A percentile compares a stretch with the other conserved stretches of the same genome.
These are phyloP conservation scores for Carettochelys insculpta DNA, from an alignment of 2,113 vertebrate genomes.

Conservation along the genomic window DNA sequence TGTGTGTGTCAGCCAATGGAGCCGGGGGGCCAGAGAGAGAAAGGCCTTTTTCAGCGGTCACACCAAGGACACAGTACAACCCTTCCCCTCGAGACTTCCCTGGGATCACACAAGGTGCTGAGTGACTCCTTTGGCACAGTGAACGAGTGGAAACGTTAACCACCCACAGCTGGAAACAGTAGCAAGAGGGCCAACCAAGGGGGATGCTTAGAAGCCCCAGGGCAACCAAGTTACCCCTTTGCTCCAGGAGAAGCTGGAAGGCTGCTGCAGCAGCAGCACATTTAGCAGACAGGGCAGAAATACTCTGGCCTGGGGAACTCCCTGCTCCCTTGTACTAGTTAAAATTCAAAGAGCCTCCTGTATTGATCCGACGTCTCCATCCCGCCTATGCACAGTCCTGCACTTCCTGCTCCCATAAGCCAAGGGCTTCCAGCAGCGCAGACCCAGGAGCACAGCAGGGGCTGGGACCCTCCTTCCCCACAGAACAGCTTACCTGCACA, in stretches of 20 bases:
- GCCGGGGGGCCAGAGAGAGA: constrained; percentile 30
- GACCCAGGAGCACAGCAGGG: no score
- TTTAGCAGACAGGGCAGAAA: constrained; percentile 3
- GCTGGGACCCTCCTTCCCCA: no score
- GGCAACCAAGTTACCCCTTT: constrained; percentile 58
- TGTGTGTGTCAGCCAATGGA: not conserved
- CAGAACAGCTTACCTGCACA: not conserved
- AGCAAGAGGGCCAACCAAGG: constrained; percentile 62
- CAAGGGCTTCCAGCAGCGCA: no score
- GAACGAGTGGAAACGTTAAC: constrained; percentile 69
- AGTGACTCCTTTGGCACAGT: constrained; percentile 67
- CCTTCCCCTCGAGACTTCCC: constrained; percentile 55
- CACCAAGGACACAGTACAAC: constrained; percentile 61
- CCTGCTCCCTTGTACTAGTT: no score
- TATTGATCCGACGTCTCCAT: no score
- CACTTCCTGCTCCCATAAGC: no score
- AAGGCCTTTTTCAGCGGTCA: constrained; percentile 64
- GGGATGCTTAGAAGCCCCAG: constrained; percentile 69
- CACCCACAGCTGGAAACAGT: constrained; percentile 74
- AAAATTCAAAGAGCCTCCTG: no score
- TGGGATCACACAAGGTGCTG: no score
- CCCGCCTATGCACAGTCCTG: no score
- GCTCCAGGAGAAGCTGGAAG: constrained; percentile 44
- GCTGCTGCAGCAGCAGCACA: constrained; percentile 31
- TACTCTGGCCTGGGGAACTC: constrained; percentile 4